Evolutionary conservation across 1,140 invertebrate genomes (phyloP), one percentile per base, ranked within the genome.

Genomic region (Hylaeus volcanicus): DNA sequence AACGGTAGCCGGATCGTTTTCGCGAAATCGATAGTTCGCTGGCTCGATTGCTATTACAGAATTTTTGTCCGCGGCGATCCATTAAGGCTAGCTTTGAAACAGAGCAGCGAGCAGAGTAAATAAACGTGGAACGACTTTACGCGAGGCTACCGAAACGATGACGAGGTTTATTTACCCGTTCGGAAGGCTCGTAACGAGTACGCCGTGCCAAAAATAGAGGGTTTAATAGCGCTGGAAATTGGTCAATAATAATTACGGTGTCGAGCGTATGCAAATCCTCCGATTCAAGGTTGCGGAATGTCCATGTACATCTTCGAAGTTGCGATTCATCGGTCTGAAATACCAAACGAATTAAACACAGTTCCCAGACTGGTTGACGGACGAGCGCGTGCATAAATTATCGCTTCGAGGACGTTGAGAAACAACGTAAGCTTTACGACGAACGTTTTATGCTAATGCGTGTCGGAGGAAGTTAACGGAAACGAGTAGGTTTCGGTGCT

Each of bases 201-300:
- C 1, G 5, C 11, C 3, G 2, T 5, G 12, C 41, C 61, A 26
- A 65, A 74, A 53, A 55, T 74, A 74, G 61, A 63, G 9, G 56
- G 14, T 14, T 37, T 43, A 26, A 64, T 74, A 60, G 60, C 2
- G 45, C 26, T 53, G n/a, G 43, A 73, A 61, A 58, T 73, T 61
- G 43, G 56, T 26, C 56, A 48, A 61, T 41, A 73, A 39, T 61
- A 61, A 61, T 58, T 60, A 37, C 43, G 26, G 58, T 64, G 61
- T 64, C 61, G 41, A 39, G 61, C 41, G 41, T 64, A 64, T 43
- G 61, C 43, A 64, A 64, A 64, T 43, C 14, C 2, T 5, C 61
- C 12, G 11, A 26, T 63, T 63, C 61, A 63, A 63, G 61, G 61
- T 14, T 63, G 12, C 37, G 6, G 26, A n/a, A 51, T 26, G 55